A percentile compares a stretch with the other conserved stretches of the same genome.
These are phyloP conservation scores for Scrobipalpa costella DNA, from an alignment of 2,888 invertebrate species.

Conservation along the genomic window DNA sequence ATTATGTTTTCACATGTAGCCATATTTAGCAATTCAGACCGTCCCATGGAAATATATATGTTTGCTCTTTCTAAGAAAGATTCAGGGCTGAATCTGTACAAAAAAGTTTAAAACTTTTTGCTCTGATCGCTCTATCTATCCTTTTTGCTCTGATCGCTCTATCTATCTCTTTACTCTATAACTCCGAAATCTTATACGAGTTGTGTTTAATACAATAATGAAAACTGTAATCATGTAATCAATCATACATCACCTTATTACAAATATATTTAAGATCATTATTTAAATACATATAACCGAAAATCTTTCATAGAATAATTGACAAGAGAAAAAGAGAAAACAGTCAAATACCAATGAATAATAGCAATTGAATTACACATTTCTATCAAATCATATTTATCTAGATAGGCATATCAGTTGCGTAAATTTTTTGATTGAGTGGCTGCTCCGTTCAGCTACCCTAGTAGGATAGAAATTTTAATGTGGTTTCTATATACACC, in stretches of 20 bases:
- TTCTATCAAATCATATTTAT: no score
- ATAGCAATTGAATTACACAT: no score
- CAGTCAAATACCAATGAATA: no score
- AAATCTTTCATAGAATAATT: not conserved
- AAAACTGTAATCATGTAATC: constrained; percentile 1
- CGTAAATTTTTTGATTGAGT: not conserved
- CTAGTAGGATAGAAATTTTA: not conserved
- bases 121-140: no score
- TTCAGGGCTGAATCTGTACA: not conserved
- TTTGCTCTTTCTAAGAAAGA: constrained; percentile 1
- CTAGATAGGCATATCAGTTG: constrained; percentile 17
- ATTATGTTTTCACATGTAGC: not conserved
- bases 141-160: no score
- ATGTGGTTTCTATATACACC: not conserved
- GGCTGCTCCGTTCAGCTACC: not conserved
- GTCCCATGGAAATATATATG: constrained; percentile 9
- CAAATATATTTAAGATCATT: constrained; percentile 3
- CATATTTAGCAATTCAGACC: not conserved
- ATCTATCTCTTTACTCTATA: no score
- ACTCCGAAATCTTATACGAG: no score
- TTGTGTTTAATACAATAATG: no score
- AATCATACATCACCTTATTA: not conserved
- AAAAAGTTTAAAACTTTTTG: not conserved
- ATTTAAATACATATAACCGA: not conserved
- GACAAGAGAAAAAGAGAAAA: not conserved